Percentiles rank a stretch among this genome's conserved stretches.
These are phyloP conservation scores for Sturnira hondurensis DNA, from an alignment of 2,113 vertebrate genomes.

Conservation along the genomic window DNA sequence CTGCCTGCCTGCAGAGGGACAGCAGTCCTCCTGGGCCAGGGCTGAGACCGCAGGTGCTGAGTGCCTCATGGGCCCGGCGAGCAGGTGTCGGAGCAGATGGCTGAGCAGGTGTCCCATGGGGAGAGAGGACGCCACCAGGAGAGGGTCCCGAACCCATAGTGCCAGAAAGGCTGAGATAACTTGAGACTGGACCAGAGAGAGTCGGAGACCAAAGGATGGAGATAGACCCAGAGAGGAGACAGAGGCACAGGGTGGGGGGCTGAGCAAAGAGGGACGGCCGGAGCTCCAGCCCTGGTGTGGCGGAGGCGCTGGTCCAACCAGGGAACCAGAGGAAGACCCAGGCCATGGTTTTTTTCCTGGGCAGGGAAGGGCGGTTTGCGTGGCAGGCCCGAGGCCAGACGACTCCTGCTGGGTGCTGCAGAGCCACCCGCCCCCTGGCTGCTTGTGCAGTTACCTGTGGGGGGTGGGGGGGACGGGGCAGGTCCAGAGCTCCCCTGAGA, in stretches of 20 bases:
- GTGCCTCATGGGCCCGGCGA: background rate
- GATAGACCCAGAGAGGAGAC: background rate
- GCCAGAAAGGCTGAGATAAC: background rate
- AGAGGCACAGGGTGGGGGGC: background rate
- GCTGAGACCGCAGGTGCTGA: background rate
- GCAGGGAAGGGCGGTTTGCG: background rate
- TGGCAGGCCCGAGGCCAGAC: background rate
- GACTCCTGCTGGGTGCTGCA: background rate
- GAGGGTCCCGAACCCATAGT: background rate
- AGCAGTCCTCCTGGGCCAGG: background rate
- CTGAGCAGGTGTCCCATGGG: background rate
- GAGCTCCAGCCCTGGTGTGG: background rate
- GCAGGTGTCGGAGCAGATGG: background rate
- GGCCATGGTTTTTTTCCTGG: background rate
- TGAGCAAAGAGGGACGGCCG: background rate
- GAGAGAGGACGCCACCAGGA: background rate
- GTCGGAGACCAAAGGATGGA: background rate
- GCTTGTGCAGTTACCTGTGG: too few species aligned
- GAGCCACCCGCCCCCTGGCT: background rate
- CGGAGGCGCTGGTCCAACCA: background rate
- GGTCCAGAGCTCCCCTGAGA: background rate
- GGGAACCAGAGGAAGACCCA: background rate
- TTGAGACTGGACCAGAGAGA: background rate
- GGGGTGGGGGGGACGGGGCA: rapidly evolving
- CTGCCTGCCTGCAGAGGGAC: background rate